phyloP scores from a whole-genome alignment of 64 coral and sea anemone species.

The Montipora cactus region DNA sequence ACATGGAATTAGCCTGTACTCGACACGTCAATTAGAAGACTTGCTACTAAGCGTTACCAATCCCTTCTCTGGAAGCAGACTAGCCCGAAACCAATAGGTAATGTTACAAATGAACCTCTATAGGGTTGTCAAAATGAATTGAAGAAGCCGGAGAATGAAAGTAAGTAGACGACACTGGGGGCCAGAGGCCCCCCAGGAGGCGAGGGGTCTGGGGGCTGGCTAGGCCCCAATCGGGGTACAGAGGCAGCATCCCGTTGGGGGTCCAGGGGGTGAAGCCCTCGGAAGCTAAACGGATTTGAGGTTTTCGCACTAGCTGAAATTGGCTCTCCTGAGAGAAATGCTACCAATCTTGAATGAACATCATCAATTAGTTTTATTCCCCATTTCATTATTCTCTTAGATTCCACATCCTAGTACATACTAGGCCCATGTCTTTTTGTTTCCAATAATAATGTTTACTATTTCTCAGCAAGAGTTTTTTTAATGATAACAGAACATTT shows the following conservation, averaged over 20 bases:
- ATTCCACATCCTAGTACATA: too few species aligned
- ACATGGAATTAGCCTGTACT: too few species aligned
- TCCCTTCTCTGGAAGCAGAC: too few species aligned
- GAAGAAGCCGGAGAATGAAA: neutral
- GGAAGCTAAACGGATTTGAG: neutral
- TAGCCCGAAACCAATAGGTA: too few species aligned
- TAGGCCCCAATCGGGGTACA: neutral
- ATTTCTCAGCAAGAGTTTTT: neutral
- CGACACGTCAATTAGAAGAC: too few species aligned
- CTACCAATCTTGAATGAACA: neutral
- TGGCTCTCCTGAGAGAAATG: neutral
- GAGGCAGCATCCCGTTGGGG: neutral
- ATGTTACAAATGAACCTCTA: too few species aligned
- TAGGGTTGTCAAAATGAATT: conserved; percentile 36
- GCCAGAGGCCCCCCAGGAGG: neutral
- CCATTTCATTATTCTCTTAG: too few species aligned
- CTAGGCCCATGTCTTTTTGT: neutral
- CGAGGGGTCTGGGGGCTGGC: neutral
- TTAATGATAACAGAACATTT: too few species aligned
- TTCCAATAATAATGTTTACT: conserved; percentile 6
- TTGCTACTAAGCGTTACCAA: too few species aligned
- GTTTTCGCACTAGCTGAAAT: neutral
- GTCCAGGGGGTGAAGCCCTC: conserved; percentile 1
- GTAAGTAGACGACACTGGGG: conserved; percentile 2
- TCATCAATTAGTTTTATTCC: too few species aligned